Evolutionary conservation across 2,888 invertebrate genomes (phyloP).

Genomic region (Iphiclides podalirius): DNA sequence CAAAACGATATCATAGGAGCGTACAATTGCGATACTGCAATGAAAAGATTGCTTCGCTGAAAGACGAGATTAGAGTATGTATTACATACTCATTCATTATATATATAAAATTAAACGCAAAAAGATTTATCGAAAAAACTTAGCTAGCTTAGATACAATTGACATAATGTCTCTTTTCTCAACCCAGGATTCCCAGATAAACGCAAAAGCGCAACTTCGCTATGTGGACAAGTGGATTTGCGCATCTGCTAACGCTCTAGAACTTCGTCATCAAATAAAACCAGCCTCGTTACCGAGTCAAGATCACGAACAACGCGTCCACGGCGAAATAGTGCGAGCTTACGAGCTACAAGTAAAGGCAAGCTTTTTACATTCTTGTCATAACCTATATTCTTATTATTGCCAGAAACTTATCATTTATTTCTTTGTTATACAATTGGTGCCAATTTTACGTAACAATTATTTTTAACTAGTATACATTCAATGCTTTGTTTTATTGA

Average conservation of each 20-base stretch:
- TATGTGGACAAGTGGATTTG: constrained; percentile 64
- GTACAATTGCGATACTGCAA: constrained; percentile 46
- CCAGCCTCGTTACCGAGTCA: constrained; percentile 39
- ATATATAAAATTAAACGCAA: no score
- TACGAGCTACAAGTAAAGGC: constrained; percentile 60
- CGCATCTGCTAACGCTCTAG: constrained; percentile 54
- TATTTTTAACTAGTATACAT: no score
- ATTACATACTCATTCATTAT: constrained; percentile 4
- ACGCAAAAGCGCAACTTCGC: constrained; percentile 50
- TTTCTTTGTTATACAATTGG: no score
- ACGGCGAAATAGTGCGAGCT: constrained; percentile 51
- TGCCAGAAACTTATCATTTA: background rate
- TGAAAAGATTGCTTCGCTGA: constrained; percentile 49
- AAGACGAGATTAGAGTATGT: constrained; percentile 58
- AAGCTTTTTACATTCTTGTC: constrained; percentile 16
- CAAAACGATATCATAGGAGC: constrained; percentile 42
- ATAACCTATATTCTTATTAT: no score
- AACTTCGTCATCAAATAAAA: constrained; percentile 41
- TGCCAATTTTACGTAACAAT: no score
- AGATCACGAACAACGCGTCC: constrained; percentile 57
- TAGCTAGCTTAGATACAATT: background rate
- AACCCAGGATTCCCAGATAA: constrained; percentile 36
- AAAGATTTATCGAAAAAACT: constrained; percentile 12
- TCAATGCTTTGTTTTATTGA: background rate
- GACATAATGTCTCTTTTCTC: background rate